These are phyloP conservation scores for Graptemys geographica DNA, from an alignment of 2,797 vertebrate genomes.

Conservation along the genomic window DNA sequence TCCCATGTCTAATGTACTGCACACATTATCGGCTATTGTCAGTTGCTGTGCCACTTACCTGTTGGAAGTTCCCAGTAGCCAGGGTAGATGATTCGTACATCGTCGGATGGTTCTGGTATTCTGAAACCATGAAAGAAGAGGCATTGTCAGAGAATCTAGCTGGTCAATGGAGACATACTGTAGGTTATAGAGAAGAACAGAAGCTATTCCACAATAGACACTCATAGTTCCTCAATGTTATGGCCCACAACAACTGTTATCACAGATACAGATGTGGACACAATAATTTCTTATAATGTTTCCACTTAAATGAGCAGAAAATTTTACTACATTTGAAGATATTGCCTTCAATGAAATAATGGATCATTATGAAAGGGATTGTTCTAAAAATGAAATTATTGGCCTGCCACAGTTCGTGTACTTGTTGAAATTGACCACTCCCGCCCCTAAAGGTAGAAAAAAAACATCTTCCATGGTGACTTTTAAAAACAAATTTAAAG, in stretches of 20 bases:
- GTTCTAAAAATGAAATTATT: neutral
- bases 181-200: neutral
- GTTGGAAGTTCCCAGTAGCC: neutral
- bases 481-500: neutral
- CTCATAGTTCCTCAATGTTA: too few relatives aligned
- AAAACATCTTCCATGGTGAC: fast-evolving
- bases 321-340: neutral
- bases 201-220: neutral
- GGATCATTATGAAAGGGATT: neutral
- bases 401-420: neutral
- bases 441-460: neutral
- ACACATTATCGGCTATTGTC: neutral
- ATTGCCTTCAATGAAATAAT: slow-evolving; percentile 6
- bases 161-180: neutral
- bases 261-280: neutral
- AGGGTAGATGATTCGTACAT: neutral
- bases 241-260: neutral
- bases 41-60: neutral
- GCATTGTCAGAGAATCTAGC: neutral
- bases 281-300: neutral
- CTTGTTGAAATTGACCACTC: neutral
- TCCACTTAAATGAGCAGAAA: neutral
- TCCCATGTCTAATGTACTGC: neutral
- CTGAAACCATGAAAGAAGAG: neutral
- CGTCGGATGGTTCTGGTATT: neutral